Percentiles rank a stretch among this genome's conserved stretches.
Conservation (phyloP, 1,140 invertebrate species). For the Tetragonula clypearis region DNA sequence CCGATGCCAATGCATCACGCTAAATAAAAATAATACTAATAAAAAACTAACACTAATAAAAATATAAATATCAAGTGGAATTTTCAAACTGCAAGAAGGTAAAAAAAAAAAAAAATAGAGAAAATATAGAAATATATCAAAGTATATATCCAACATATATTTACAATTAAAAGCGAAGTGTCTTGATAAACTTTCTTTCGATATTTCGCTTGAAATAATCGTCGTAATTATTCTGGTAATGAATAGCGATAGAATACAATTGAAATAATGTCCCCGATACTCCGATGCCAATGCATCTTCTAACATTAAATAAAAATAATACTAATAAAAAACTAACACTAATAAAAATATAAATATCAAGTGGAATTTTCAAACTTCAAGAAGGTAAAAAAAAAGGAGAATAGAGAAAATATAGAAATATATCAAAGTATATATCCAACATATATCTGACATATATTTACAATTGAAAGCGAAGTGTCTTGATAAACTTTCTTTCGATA, state of each 20-base stretch:
- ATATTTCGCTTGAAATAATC: neutral
- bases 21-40: too few species aligned
- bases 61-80: neutral
- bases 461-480: neutral
- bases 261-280: too few species aligned
- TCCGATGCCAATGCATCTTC: neutral
- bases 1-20: rapidly evolving
- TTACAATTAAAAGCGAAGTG: neutral
- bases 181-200: neutral
- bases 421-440: neutral
- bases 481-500: neutral
- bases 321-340: too few species aligned
- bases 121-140: neutral
- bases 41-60: too few species aligned
- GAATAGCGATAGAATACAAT: too few species aligned
- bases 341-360: neutral
- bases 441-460: neutral
- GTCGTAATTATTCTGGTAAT: neutral
- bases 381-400: too few species aligned
- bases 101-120: neutral
- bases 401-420: neutral
- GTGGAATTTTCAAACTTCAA: neutral
- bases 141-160: neutral
- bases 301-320: neutral
- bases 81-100: neutral